Base-by-base conservation (phyloP, 1,140 invertebrate species). In the Whitmania pigra region DNA sequence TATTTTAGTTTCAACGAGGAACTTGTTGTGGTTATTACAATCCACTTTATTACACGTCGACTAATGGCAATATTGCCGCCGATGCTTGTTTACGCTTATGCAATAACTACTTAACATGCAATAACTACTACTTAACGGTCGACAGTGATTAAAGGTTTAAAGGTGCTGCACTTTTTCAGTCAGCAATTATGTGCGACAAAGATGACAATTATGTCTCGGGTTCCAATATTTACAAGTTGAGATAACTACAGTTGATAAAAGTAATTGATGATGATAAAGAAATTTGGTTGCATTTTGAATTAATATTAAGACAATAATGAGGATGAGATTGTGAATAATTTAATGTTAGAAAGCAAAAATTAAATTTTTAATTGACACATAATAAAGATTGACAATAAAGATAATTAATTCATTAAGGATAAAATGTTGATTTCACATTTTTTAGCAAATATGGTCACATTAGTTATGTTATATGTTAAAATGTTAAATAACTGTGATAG, bases 261-360 rank as follows among this genome's bases (percentile, higher is more conserved):
- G 9, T 57, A 57, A 57, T n/a, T 57, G 54, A 57, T 57, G 54
- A 57, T 57, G 54, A 57, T 20, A 57, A 57, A 5, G 54, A n/a
- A 25, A 57, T 25, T 57, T 57, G 20, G 25, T 57, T 9, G 2
- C 9, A 5, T 57, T 57, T 25, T 57, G 20, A 57, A 57, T 2
- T 57, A 57, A n/a, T 9, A 57, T n/a, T 25, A 57, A 3, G 54
- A 57, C 54, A 57, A 57, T 57, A 57, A 57, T 57, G 54, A n/a
- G 20, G 25, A 57, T 57, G 25, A 57, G 5, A 57, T 4, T 3
- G 25, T n/a, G 20, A 57, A 9, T 57, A 57, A 57, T 57, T n/a
- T 57, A n/a, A 57, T 5, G 2, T n/a, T n/a, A 57, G 25, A 57
- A 57, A 57, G 25, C 54, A 57, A 57, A 20, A 57, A 57, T 57